A percentile compares a stretch with the other conserved stretches of the same genome.
Conservation (phyloP, 2,797 vertebrate genomes). For the Sternotherus odoratus region DNA sequence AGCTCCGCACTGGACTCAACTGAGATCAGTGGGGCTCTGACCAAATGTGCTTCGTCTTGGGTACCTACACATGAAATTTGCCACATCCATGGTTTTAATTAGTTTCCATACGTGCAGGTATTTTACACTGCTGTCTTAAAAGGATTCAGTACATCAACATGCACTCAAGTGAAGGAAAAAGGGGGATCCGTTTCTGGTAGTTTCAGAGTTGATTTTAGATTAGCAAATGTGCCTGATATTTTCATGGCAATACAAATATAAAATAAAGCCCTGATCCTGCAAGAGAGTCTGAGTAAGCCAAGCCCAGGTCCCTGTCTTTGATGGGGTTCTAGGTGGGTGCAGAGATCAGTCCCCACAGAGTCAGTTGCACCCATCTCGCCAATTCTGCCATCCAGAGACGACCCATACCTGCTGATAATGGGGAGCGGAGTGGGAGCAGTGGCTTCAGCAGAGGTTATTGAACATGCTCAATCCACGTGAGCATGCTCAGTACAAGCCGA, state of each 20-base stretch:
- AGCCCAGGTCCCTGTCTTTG: neutral
- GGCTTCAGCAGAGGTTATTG: too few species aligned
- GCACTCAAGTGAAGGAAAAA: too few species aligned
- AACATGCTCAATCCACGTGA: too few species aligned
- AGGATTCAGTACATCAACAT: neutral
- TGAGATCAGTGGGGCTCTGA: neutral
- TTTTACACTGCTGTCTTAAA: neutral
- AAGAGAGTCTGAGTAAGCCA: neutral
- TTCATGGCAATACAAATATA: slow-evolving; percentile 10
- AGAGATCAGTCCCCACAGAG: neutral
- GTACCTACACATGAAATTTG: neutral
- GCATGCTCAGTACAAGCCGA: too few species aligned
- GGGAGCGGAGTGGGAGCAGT: too few species aligned
- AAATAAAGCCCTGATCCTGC: slow-evolving; percentile 33
- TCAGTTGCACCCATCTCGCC: neutral
- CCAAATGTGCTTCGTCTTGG: neutral
- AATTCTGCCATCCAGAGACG: too few species aligned
- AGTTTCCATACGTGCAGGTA: neutral
- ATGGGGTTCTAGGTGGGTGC: neutral
- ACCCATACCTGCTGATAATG: too few species aligned
- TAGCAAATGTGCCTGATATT: slow-evolving; percentile 35
- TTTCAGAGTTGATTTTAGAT: slow-evolving; percentile 45
- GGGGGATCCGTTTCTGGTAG: slow-evolving; percentile 29
- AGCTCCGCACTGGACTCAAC: neutral
- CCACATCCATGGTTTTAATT: neutral